Percentiles rank a stretch among this genome's conserved stretches.
These are phyloP conservation scores for Thunnus albacares DNA, from an alignment of 2,797 vertebrate species.

Conservation along the genomic window DNA sequence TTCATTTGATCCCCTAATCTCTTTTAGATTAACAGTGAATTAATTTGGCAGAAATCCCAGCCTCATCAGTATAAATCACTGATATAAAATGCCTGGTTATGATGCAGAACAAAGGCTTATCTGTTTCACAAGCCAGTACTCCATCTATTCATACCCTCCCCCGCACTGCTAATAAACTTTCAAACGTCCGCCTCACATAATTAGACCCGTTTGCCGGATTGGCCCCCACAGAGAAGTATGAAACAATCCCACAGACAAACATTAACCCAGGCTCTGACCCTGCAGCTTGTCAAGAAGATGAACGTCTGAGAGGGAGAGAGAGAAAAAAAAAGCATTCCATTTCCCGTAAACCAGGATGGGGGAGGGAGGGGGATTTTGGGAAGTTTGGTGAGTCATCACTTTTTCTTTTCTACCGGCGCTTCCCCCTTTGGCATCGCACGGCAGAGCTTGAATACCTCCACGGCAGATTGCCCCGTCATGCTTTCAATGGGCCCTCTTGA, in stretches of 20 bases:
- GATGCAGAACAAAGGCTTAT: slow-evolving; percentile 74
- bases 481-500: slow-evolving; percentile 60
- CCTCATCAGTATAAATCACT: slow-evolving; percentile 48
- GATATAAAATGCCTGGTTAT: slow-evolving; percentile 53
- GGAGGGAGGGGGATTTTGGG: slow-evolving; percentile 85
- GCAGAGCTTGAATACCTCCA: slow-evolving; percentile 66
- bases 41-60: slow-evolving; percentile 50
- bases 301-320: slow-evolving; percentile 62
- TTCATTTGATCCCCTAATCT: slow-evolving; percentile 53
- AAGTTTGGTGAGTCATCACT: slow-evolving; percentile 89
- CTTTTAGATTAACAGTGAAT: slow-evolving; percentile 56
- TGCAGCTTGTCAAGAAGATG: slow-evolving; percentile 80
- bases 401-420: slow-evolving; percentile 81
- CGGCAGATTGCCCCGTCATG: slow-evolving; percentile 64
- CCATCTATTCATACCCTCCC: slow-evolving; percentile 52
- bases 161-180: slow-evolving; percentile 66
- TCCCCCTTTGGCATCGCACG: slow-evolving; percentile 50
- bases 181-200: slow-evolving; percentile 65
- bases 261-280: slow-evolving; percentile 78
- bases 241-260: slow-evolving; percentile 81
- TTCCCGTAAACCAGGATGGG: slow-evolving; percentile 87
- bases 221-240: slow-evolving; percentile 63
- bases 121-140: slow-evolving; percentile 69
- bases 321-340: slow-evolving; percentile 77
- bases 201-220: slow-evolving; percentile 64